These are phyloP conservation scores for Ecdyonurus torrentis DNA, from an alignment of 2,888 invertebrate genomes.

Conservation along the genomic window DNA sequence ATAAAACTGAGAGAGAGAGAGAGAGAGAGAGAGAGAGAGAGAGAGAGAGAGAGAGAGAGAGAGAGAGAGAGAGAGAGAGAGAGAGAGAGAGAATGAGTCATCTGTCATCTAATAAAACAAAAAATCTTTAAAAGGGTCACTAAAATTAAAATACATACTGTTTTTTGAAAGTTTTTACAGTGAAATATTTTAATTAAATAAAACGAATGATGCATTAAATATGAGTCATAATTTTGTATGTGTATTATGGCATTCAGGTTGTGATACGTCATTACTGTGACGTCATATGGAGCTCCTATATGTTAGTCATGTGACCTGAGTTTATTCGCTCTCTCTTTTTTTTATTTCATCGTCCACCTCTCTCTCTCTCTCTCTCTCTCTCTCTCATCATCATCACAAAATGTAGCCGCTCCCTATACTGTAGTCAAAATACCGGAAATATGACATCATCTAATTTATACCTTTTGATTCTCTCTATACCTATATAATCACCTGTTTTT, in stretches of 20 bases:
- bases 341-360: background rate
- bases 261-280: background rate
- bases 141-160: no score
- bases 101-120: no score
- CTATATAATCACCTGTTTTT: background rate
- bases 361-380: background rate
- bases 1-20: no score
- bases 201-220: no score
- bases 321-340: background rate
- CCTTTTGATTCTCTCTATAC: background rate
- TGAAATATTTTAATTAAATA: no score
- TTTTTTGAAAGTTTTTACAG: no score
- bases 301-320: background rate
- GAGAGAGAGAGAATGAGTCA: no score
- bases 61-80: no score
- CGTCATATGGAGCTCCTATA: background rate
- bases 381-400: background rate
- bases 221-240: no score
- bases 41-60: no score
- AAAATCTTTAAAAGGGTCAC: no score
- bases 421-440: background rate
- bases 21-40: no score
- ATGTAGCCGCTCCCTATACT: background rate
- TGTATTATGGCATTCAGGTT: background rate
- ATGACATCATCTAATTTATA: background rate